A percentile compares a stretch with the other conserved stretches of the same genome.
Conservation (phyloP, 2,888 invertebrate species). For the Rotaria sp. region DNA sequence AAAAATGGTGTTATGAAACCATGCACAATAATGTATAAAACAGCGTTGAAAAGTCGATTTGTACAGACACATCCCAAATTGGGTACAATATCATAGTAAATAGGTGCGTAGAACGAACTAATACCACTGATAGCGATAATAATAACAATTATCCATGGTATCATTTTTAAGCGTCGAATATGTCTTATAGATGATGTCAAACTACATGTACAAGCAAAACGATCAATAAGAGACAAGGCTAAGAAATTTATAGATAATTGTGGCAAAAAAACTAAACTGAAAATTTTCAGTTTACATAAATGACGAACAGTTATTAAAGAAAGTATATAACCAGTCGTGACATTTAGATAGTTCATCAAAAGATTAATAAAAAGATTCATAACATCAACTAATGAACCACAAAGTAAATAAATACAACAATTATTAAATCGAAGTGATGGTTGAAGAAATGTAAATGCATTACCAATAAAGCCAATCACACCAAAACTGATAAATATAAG, state of each 20-base stretch:
- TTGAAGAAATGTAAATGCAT: background rate
- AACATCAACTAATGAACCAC: background rate
- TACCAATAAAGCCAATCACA: background rate
- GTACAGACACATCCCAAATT: background rate
- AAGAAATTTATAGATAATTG: background rate
- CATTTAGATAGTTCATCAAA: background rate
- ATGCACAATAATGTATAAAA: background rate
- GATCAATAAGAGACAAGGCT: background rate
- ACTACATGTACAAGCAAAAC: background rate
- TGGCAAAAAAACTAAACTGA: background rate
- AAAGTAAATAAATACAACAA: background rate
- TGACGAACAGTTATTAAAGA: background rate
- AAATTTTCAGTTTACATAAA: background rate
- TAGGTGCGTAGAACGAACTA: background rate
- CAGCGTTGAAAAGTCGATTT: background rate
- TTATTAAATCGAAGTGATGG: background rate
- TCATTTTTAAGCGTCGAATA: background rate
- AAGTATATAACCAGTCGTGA: background rate
- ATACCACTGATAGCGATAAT: background rate
- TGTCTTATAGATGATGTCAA: background rate
- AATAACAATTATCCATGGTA: background rate
- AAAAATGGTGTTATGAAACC: background rate
- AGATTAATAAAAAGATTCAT: background rate
- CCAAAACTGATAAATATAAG: background rate
- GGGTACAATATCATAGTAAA: background rate